A percentile compares a stretch with the other conserved stretches of the same genome.
Evolutionary conservation across 2,797 vertebrate genomes (phyloP).

Genomic region (Spinus pinus): DNA sequence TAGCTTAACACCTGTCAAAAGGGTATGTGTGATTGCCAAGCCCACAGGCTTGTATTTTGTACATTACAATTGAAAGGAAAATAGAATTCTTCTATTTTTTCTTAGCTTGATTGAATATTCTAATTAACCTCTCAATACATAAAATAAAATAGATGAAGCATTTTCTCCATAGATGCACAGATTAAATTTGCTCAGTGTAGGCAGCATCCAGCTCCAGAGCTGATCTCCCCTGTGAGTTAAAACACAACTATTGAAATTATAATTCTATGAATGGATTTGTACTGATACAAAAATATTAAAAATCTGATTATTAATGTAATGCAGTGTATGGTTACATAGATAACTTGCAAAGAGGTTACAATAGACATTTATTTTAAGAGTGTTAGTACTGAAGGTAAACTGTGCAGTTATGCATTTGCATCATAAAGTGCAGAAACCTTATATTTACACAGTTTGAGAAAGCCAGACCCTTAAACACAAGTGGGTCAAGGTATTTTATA

Average conservation of each 20-base stretch:
- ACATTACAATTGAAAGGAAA: not conserved
- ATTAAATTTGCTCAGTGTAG: not conserved
- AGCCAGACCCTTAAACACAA: not conserved
- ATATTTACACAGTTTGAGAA: not conserved
- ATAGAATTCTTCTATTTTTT: not conserved
- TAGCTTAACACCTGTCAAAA: not conserved
- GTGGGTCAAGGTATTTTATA: not conserved
- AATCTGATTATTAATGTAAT: not conserved
- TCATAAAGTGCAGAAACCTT: not conserved
- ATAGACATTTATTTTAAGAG: not conserved
- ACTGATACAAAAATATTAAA: not conserved
- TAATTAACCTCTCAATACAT: not conserved
- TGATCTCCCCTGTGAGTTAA: not conserved
- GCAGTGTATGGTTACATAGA: not conserved
- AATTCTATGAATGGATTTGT: not conserved
- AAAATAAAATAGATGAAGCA: not conserved
- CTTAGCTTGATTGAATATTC: not conserved
- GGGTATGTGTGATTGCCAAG: not conserved
- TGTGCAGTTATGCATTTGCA: not conserved
- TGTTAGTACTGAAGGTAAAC: not conserved
- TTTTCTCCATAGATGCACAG: not conserved
- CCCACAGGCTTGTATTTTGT: not conserved
- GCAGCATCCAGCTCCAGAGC: not conserved
- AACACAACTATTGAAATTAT: not conserved
- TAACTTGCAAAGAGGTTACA: not conserved